Base-by-base conservation (phyloP, 1,140 invertebrate species). In the Rhyacophila brunnea region DNA sequence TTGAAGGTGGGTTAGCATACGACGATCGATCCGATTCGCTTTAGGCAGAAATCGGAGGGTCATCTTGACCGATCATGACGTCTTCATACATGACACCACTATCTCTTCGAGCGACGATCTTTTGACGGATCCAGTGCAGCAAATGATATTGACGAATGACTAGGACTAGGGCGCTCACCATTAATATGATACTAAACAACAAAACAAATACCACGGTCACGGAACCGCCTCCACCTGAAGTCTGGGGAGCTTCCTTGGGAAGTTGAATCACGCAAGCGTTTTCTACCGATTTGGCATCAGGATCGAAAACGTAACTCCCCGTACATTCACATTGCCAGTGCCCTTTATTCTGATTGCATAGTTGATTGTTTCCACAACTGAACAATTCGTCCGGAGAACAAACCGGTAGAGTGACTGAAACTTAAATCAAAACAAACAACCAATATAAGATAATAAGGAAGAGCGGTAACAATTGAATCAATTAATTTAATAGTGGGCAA, bases 1-100 rank as follows among this genome's bases (percentile, higher is more conserved):
- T 14, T 42, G 38, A 14, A 42, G 15, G 15, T 19, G 19, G 14
- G 15, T 3, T 18, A 9, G 42, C 19, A 9, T 44, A 13, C 15
- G 2, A 44, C 14, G 6, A n/a, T 42, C 15, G 7, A 14, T 19
- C 14, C 6, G 2, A 18, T 18, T 34, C 10, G 18, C 28, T 5
- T 60, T 71, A 79, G 28, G 76, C 75, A 42, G 72, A 71, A 17
- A 79, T 65, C 1, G 77, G 77, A 0, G 76, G 76, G 51, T 78
- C 77, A 48, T 79, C 77, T 42, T 79, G 75, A 2, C 76, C 77
- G 23, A 79, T 78, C 77, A 79, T 79, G 11, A 79, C 77, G 64
- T 79, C 76, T 60, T 79, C 77, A 47, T 78, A 79, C 70, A 74
- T 76, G 2, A 77, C 68, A 57, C 76, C 71, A 47, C 73, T 73